Evolutionary conservation across 2,797 vertebrate genomes (phyloP).

Genomic region (Ctenosaura bakeri): DNA sequence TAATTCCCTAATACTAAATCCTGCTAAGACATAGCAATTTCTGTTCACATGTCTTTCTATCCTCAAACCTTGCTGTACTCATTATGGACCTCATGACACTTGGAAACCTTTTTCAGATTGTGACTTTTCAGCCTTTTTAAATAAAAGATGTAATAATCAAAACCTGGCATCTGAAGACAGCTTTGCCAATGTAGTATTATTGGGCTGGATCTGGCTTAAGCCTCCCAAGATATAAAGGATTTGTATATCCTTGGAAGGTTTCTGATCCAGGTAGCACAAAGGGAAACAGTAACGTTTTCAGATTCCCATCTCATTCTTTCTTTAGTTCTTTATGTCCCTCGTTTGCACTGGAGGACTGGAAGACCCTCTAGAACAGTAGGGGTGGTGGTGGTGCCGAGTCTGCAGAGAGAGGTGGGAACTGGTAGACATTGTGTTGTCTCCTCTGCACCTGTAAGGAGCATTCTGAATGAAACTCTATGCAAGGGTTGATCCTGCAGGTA

Average conservation of each 20-base stretch:
- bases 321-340: neutral
- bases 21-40: neutral
- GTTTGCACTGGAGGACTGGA: neutral
- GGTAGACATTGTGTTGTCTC: neutral
- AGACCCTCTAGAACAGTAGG: neutral
- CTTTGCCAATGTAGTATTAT: neutral
- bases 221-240: neutral
- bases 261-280: neutral
- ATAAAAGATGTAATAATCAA: slow-evolving; percentile 9
- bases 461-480: neutral
- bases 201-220: neutral
- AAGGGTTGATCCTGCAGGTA: neutral
- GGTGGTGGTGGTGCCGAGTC: neutral
- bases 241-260: neutral
- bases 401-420: neutral
- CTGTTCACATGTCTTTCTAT: neutral
- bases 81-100: neutral
- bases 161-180: neutral
- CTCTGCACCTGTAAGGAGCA: no score
- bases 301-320: neutral
- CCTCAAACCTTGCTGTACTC: neutral
- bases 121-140: neutral
- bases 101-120: neutral
- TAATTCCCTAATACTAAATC: neutral
- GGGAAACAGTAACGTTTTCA: neutral